These are phyloP conservation scores for Menura novaehollandiae DNA, from an alignment of 2,113 vertebrate genomes.

Conservation along the genomic window DNA sequence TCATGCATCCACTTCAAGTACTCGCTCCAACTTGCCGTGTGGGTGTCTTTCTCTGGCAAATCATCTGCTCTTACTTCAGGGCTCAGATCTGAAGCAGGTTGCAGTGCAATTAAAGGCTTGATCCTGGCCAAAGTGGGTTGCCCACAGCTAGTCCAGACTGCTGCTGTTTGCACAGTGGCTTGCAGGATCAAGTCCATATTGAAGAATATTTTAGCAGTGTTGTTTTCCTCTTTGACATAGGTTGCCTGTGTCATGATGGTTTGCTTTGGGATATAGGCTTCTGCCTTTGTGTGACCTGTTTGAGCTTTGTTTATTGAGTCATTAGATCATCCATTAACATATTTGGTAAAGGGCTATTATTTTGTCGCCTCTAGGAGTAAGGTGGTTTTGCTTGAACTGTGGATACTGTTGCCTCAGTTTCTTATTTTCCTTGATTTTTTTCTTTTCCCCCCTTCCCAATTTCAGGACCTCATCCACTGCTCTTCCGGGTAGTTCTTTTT, in stretches of 20 bases:
- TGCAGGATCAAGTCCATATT: not conserved
- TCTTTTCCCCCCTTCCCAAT: not conserved
- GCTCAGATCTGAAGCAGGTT: not conserved
- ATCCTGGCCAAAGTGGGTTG: not conserved
- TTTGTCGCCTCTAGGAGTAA: not conserved
- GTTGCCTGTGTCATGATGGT: not conserved
- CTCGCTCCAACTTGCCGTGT: not conserved
- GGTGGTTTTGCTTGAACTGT: not conserved
- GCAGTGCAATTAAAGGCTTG: not conserved
- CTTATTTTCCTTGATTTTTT: not conserved
- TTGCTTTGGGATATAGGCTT: not conserved
- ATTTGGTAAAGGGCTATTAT: not conserved
- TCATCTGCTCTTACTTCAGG: not conserved
- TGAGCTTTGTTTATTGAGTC: not conserved
- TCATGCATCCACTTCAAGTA: not conserved
- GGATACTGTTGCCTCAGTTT: not conserved
- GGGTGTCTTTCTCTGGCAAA: not conserved
- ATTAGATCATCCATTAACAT: fast-evolving
- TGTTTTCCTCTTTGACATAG: not conserved
- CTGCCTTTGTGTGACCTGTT: not conserved
- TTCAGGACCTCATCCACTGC: not conserved
- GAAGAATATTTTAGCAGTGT: not conserved
- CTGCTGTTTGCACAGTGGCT: not conserved
- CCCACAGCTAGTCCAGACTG: not conserved
- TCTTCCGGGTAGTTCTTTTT: not conserved